A percentile compares a stretch with the other conserved stretches of the same genome.
Evolutionary conservation across 2,797 vertebrate genomes (phyloP).

Genomic region (Melopsittacus undulatus): DNA sequence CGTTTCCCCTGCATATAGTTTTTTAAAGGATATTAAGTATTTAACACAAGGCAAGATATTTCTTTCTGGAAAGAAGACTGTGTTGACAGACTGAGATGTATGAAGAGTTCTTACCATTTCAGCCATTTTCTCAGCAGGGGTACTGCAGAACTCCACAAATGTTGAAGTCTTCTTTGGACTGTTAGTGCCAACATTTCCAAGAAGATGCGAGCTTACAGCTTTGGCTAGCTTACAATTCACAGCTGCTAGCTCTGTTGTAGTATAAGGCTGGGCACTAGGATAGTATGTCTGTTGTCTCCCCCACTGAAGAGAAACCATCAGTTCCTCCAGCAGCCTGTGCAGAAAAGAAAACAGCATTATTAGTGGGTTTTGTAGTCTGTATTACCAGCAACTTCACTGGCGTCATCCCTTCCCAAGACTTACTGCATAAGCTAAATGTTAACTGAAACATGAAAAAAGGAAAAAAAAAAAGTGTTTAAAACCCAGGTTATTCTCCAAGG

Average conservation of each 20-base stretch:
- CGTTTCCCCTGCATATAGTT: neutral
- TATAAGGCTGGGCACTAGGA: constrained; percentile 86
- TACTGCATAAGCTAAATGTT: neutral
- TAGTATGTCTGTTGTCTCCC: constrained; percentile 93
- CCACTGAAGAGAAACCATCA: constrained; percentile 95
- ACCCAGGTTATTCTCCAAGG: neutral
- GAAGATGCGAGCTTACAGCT: constrained; percentile 89
- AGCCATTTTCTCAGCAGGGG: constrained; percentile 97
- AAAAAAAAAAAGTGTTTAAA: neutral
- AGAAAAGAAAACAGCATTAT: neutral
- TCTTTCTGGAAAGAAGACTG: neutral
- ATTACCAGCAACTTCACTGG: neutral
- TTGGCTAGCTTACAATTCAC: constrained; percentile 89
- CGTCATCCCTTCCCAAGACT: neutral
- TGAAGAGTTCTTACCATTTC: constrained; percentile 83
- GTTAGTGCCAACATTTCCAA: constrained; percentile 82
- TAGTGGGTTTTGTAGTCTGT: neutral
- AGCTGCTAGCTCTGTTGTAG: constrained; percentile 87
- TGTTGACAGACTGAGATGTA: neutral
- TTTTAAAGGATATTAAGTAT: neutral
- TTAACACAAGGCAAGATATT: neutral
- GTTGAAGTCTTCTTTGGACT: constrained; percentile 69
- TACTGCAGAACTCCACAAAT: constrained; percentile 84
- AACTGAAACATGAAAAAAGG: neutral
- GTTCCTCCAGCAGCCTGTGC: constrained; percentile 89